Percentiles rank a stretch among this genome's conserved stretches.
These are phyloP conservation scores for Noturus placidus DNA, from an alignment of 2,113 vertebrate genomes.

Conservation along the genomic window DNA sequence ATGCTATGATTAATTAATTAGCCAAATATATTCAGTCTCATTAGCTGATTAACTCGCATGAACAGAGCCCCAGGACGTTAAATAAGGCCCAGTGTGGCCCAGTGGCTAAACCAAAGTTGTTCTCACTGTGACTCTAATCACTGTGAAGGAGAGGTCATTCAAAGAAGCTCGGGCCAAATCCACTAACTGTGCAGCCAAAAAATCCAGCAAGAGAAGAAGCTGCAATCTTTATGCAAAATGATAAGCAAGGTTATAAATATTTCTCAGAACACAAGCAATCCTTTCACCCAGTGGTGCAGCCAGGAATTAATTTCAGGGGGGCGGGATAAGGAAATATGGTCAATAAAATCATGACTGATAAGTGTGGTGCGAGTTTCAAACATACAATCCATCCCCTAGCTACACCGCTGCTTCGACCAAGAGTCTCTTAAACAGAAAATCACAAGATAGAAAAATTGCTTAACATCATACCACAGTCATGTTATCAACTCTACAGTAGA, in stretches of 20 bases:
- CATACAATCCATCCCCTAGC: background rate
- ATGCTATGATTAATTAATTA: constrained; percentile 53
- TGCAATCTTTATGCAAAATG: background rate
- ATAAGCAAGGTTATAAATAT: background rate
- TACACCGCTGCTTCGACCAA: background rate
- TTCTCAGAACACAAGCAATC: background rate
- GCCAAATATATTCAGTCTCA: constrained; percentile 41
- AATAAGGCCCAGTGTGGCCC: constrained; percentile 32
- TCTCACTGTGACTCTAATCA: constrained; percentile 28
- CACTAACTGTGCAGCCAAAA: constrained; percentile 11
- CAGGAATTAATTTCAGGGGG: background rate
- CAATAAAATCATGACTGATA: background rate
- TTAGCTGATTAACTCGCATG: constrained; percentile 48
- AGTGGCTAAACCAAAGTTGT: constrained; percentile 26
- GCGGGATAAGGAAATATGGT: background rate
- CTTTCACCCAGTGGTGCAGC: background rate
- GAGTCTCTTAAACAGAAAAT: background rate
- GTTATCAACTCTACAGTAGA: background rate
- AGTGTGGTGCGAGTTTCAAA: background rate
- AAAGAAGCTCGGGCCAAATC: constrained; percentile 2
- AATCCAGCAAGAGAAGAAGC: background rate
- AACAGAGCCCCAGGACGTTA: constrained; percentile 39
- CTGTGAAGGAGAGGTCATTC: constrained; percentile 29
- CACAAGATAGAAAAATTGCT: background rate
- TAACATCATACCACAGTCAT: background rate